Evolutionary conservation across 64 coral and sea anemone genomes (phyloP).

Genomic region (Stichodactyla helianthus): DNA sequence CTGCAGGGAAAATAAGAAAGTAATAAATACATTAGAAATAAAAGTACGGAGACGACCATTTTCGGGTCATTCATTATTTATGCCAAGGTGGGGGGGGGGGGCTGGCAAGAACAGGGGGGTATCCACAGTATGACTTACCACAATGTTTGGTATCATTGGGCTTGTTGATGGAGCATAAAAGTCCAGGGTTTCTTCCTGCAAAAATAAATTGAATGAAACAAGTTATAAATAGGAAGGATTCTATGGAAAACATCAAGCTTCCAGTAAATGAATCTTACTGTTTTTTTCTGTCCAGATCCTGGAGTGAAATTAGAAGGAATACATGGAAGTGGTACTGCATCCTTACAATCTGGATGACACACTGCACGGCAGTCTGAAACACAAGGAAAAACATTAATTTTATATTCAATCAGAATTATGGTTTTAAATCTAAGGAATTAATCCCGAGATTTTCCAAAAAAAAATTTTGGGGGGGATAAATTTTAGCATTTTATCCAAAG

Average conservation of each 20-base stretch:
- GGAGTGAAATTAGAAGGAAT: slow-evolving; percentile 78
- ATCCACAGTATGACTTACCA: slow-evolving; percentile 54
- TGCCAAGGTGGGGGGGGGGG: no score
- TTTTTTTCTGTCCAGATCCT: slow-evolving; percentile 55
- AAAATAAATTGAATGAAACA: background rate
- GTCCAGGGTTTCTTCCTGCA: slow-evolving; percentile 89
- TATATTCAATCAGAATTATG: background rate
- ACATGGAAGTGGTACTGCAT: slow-evolving; percentile 75
- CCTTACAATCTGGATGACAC: slow-evolving; percentile 95
- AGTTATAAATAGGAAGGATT: background rate
- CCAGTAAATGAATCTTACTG: slow-evolving; percentile 9
- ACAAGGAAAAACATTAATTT: background rate
- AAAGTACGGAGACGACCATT: no score
- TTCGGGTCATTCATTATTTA: no score
- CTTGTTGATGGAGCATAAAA: slow-evolving; percentile 86
- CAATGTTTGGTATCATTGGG: slow-evolving; percentile 82
- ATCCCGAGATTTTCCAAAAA: no score
- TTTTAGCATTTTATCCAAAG: no score
- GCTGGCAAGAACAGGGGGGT: no score
- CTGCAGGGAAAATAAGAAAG: slow-evolving; percentile 14
- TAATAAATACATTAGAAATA: no score
- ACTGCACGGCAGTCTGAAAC: slow-evolving; percentile 84
- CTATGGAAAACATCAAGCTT: background rate
- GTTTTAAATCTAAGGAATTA: no score
- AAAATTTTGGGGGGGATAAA: no score